Percentiles rank a stretch among this genome's conserved stretches.
Conservation (phyloP, 2,888 invertebrate genomes). For the Drosophila melanosoma region DNA sequence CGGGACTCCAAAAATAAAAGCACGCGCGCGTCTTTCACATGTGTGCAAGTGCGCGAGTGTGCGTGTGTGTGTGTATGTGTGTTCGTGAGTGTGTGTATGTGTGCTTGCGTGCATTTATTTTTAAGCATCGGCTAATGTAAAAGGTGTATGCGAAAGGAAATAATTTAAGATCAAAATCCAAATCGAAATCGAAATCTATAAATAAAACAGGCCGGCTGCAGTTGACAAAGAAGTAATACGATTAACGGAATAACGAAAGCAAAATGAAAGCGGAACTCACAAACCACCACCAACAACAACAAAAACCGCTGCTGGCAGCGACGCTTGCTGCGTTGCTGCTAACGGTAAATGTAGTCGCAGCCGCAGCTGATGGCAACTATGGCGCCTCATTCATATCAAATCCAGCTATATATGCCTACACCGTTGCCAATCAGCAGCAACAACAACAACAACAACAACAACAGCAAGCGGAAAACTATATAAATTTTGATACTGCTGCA, state of each 20-base stretch:
- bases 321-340: conserved; percentile 43
- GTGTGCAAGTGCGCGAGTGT: conserved; percentile 16
- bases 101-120: conserved; percentile 68
- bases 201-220: conserved; percentile 54
- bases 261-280: conserved; percentile 72
- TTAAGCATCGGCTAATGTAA: conserved; percentile 72
- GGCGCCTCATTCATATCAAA: conserved; percentile 80
- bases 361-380: conserved; percentile 45
- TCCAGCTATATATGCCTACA: conserved; percentile 81
- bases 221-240: conserved; percentile 22
- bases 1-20: conserved; percentile 66
- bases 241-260: conserved; percentile 29
- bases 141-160: conserved; percentile 55
- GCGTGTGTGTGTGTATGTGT: conserved; percentile 19
- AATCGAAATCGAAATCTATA: conserved; percentile 44
- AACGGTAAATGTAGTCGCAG: conserved; percentile 21
- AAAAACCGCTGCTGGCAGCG: conserved; percentile 39
- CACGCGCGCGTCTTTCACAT: conserved; percentile 58
- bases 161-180: conserved; percentile 33
- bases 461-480: conserved; percentile 51
- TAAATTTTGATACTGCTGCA: conserved; percentile 66
- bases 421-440: conserved; percentile 71
- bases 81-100: conserved; percentile 35
- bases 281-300: conserved; percentile 56
- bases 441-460: conserved; percentile 52